Conservation (phyloP, 2,888 invertebrate genomes). For the Archaeoteleia sp. region DNA sequence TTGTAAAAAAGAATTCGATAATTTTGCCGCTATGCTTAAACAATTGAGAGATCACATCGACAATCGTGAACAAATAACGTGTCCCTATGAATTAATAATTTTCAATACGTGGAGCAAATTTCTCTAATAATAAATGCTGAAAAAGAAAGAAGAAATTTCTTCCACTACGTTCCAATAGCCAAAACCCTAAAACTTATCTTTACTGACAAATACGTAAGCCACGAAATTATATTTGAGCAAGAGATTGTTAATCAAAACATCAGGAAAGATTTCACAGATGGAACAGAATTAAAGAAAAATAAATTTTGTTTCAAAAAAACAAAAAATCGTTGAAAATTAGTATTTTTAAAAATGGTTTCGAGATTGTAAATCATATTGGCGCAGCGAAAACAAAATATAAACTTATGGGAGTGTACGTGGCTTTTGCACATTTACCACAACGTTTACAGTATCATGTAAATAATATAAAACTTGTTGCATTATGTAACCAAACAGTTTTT, state of each 20-base stretch:
- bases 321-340: slow-evolving; percentile 55
- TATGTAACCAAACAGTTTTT: slow-evolving; percentile 59
- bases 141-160: too few species aligned
- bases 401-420: slow-evolving; percentile 61
- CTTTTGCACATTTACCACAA: slow-evolving; percentile 57
- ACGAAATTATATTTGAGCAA: slow-evolving; percentile 3
- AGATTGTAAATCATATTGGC: slow-evolving; percentile 63
- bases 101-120: too few species aligned
- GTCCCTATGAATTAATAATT: slow-evolving; percentile 16
- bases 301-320: slow-evolving; percentile 54
- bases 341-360: slow-evolving; percentile 63
- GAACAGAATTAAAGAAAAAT: slow-evolving; percentile 51
- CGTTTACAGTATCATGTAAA: slow-evolving; percentile 56
- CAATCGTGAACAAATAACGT: slow-evolving; percentile 11
- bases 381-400: slow-evolving; percentile 60
- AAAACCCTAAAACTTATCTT: too few species aligned
- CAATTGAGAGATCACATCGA: slow-evolving; percentile 26
- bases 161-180: too few species aligned
- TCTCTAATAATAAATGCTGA: neutral
- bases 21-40: slow-evolving; percentile 6
- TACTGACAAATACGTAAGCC: slow-evolving; percentile 2
- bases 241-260: slow-evolving; percentile 23
- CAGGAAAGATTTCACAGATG: slow-evolving; percentile 57
- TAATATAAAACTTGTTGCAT: slow-evolving; percentile 59
- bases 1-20: slow-evolving; percentile 25